These are phyloP conservation scores for Brachionus paranguensis DNA, from an alignment of 1,140 invertebrate genomes.

Conservation along the genomic window DNA sequence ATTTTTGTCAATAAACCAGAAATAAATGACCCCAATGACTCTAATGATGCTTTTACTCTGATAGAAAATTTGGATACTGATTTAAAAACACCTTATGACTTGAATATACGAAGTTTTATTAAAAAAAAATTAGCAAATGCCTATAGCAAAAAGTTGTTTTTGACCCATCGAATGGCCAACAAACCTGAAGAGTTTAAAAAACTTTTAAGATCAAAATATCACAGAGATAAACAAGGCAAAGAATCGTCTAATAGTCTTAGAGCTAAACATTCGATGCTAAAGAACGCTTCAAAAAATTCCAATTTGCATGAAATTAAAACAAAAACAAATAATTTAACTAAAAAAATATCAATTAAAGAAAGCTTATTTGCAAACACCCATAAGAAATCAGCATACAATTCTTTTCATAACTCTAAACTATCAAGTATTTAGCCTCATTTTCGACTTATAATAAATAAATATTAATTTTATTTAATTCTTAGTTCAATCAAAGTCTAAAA, in stretches of 20 bases:
- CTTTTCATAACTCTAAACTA: constrained; percentile 32
- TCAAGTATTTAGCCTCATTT: constrained; percentile 25
- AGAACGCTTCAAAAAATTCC: not conserved
- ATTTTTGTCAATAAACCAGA: not conserved
- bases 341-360: constrained; percentile 33
- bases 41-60: not conserved
- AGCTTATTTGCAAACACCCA: not conserved
- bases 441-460: not conserved
- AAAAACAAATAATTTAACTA: constrained; percentile 25
- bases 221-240: not conserved
- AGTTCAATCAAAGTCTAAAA: constrained; percentile 31
- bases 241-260: not conserved
- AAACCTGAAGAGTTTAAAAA: constrained; percentile 3
- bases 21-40: not conserved
- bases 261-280: not conserved
- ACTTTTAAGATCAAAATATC: not conserved
- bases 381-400: constrained; percentile 27
- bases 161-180: not conserved
- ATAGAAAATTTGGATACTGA: not conserved
- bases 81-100: not conserved
- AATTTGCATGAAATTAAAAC: not conserved
- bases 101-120: not conserved
- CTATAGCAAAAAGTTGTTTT: not conserved
- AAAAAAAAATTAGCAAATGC: constrained; percentile 12
- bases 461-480: not conserved